Percentiles rank a stretch among this genome's conserved stretches.
Conservation (phyloP, 2,113 vertebrate genomes). For the Macquaria australasica region DNA sequence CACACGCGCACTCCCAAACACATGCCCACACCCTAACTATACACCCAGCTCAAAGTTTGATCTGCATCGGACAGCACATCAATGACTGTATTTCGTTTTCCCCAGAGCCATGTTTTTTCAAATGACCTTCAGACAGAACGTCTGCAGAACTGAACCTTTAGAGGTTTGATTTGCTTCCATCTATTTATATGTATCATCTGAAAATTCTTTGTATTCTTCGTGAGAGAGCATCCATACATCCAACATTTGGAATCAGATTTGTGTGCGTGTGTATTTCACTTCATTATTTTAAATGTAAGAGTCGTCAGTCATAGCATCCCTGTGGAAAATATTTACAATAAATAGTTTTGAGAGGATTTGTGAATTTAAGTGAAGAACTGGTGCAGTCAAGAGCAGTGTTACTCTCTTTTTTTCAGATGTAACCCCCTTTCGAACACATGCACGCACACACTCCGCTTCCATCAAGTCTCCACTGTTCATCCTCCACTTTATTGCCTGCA, state of each 20-base stretch:
- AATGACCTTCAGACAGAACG: constrained; percentile 50
- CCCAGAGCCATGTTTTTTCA: constrained; percentile 12
- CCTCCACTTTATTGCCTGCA: constrained; percentile 66
- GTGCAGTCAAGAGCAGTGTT: background rate
- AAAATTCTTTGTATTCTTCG: background rate
- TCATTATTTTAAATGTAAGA: constrained; percentile 10
- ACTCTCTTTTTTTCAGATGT: background rate
- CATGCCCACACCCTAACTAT: constrained; percentile 1
- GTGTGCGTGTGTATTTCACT: background rate
- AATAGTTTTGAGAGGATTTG: constrained; percentile 24
- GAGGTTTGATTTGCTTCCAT: background rate
- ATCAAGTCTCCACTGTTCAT: constrained; percentile 63
- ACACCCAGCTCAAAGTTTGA: constrained; percentile 33
- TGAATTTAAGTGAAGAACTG: constrained; percentile 16
- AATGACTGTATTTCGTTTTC: constrained; percentile 50
- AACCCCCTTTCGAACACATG: constrained; percentile 9
- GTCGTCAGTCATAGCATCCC: background rate
- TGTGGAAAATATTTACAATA: constrained; percentile 9
- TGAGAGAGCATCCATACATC: background rate
- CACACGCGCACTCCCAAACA: background rate
- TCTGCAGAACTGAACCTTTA: constrained; percentile 2
- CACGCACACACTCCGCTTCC: constrained; percentile 43
- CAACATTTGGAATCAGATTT: background rate
- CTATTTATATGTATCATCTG: background rate
- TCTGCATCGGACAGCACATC: constrained; percentile 43